phyloP scores from a whole-genome alignment of 2,888 invertebrate species.

The Macaria liturata region DNA sequence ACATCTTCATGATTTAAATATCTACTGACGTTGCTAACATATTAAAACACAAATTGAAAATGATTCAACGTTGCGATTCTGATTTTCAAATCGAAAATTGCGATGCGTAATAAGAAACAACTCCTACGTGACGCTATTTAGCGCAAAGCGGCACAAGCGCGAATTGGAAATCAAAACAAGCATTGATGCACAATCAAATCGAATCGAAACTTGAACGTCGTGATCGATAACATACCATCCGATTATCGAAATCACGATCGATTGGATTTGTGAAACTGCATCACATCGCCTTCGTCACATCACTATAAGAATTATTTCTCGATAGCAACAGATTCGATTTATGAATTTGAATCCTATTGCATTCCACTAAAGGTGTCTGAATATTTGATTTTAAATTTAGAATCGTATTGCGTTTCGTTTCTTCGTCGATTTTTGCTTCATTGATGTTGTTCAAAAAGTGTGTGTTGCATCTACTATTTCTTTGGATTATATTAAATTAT shows the following conservation, averaged over 20 bases:
- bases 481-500: constrained; percentile 84
- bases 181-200: constrained; percentile 76
- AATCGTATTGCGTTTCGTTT: constrained; percentile 29
- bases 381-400: constrained; percentile 14
- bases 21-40: too few relatives aligned
- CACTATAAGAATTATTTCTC: constrained; percentile 40
- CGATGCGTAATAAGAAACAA: constrained; percentile 59
- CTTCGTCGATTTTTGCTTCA: constrained; percentile 44
- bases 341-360: constrained; percentile 51
- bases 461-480: constrained; percentile 71
- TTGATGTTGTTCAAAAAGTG: constrained; percentile 41
- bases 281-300: constrained; percentile 33
- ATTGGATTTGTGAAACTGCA: constrained; percentile 52
- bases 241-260: constrained; percentile 80
- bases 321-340: constrained; percentile 29
- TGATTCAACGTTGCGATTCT: constrained; percentile 50
- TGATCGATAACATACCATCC: constrained; percentile 78
- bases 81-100: constrained; percentile 73
- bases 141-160: constrained; percentile 77
- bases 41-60: background rate
- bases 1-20: too few relatives aligned
- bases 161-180: constrained; percentile 83
- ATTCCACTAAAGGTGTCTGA: constrained; percentile 22
- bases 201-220: constrained; percentile 77
- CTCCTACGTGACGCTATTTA: constrained; percentile 80